Base-by-base conservation (phyloP, 2,888 invertebrate species). In the Tridacna crocea region DNA sequence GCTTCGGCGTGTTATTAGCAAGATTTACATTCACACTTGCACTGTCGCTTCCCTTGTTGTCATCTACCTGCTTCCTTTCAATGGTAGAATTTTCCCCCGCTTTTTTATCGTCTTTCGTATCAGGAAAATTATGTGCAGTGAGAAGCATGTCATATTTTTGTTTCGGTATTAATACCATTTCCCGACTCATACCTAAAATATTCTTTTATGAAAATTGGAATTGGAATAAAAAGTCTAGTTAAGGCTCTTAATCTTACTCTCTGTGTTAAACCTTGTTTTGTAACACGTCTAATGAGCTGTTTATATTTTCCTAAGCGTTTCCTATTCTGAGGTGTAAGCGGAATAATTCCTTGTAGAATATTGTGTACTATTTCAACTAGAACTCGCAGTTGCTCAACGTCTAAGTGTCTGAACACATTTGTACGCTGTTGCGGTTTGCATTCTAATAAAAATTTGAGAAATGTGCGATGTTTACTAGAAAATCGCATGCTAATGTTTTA, bases 331-430 rank as follows among this genome's bases (percentile, higher is more conserved):
- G 4, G 24, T 10, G 4, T 27, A 17, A 76, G 15, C n/a, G 48
- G n/a, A n/a, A 46, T 17, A 22, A 22, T 27, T n/a, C 76, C 68
- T 11, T 60, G 68, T 19, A 76, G 58, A 2, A 76, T 24, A 58
- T 76, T 76, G n/a, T 76, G 66, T n/a, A 76, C 46, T 27, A 76
- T 76, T 68, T 76, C 68, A 26, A 76, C 68, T 11, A 76, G 22
- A 26, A 36, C 70, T 55, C 46, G 26, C 4, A 70, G 13, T 68
- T 76, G 76, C n/a, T 22, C 12, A 6, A 27, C 36, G 22, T 65
- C 48, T 8, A 68, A 58, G 46, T 24, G 51, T 13, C 68, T 68
- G 27, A 68, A 61, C 22, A 61, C 24, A 22, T 13, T 24, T 13
- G 13, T 13, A 24, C 61, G 61, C 61, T 61, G 61, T 24, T 19